Percentiles rank a stretch among this genome's conserved stretches.
Conservation (phyloP, 2,113 vertebrate species). For the Halichoeres trimaculatus region DNA sequence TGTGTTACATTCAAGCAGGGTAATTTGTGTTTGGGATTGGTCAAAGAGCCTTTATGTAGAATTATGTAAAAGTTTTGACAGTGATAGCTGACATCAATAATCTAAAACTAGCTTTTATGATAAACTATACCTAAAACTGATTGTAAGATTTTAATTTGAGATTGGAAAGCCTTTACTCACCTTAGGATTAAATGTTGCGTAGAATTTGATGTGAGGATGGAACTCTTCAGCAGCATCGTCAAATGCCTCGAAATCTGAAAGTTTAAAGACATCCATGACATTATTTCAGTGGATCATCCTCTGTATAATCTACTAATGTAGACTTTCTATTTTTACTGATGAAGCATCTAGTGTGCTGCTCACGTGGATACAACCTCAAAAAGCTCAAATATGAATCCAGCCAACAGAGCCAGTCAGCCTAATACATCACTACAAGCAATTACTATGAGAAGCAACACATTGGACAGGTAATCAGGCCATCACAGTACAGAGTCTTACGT, state of each 20-base stretch:
- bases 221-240: slow-evolving; percentile 91
- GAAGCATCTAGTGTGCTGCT: slow-evolving; percentile 15
- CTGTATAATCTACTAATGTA: slow-evolving; percentile 7
- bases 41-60: too few relatives aligned
- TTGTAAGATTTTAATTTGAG: neutral
- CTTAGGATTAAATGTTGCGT: slow-evolving; percentile 91
- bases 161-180: slow-evolving; percentile 64
- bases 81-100: too few relatives aligned
- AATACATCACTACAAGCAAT: slow-evolving; percentile 17
- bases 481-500: slow-evolving; percentile 83
- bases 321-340: slow-evolving; percentile 30
- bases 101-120: too few relatives aligned
- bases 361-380: slow-evolving; percentile 1
- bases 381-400: neutral
- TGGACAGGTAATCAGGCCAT: slow-evolving; percentile 56
- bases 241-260: slow-evolving; percentile 90
- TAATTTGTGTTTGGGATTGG: too few relatives aligned
- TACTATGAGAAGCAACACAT: slow-evolving; percentile 22
- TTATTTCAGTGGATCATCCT: slow-evolving; percentile 13
- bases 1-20: too few relatives aligned
- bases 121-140: neutral
- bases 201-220: slow-evolving; percentile 93
- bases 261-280: slow-evolving; percentile 36
- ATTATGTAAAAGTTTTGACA: too few relatives aligned
- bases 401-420: neutral